A percentile compares a stretch with the other conserved stretches of the same genome.
phyloP scores from a whole-genome alignment of 37 sponge, comb jelly and placozoan species.

The Geodia barretti region DNA sequence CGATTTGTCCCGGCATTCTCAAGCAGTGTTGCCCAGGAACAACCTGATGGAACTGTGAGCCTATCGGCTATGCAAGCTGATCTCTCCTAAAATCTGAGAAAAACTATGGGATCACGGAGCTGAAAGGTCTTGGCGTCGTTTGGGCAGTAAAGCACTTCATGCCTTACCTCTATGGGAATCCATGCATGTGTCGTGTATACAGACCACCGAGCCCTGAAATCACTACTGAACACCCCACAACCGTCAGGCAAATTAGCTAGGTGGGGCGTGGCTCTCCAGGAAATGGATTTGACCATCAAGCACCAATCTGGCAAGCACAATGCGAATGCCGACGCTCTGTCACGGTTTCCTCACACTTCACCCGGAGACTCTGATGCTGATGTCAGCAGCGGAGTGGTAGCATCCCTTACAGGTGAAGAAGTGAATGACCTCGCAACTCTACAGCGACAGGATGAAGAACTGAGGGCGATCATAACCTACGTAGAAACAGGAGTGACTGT shows the following conservation, averaged over 20 bases:
- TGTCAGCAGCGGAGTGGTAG: neutral
- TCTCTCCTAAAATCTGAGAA: slow-evolving; percentile 51
- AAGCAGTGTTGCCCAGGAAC: slow-evolving; percentile 29
- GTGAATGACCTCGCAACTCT: neutral
- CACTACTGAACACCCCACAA: slow-evolving; percentile 59
- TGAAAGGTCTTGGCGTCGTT: slow-evolving; percentile 61
- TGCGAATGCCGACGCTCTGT: slow-evolving; percentile 49
- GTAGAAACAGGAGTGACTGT: slow-evolving; percentile 19
- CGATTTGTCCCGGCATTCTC: slow-evolving; percentile 47
- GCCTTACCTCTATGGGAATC: slow-evolving; percentile 63
- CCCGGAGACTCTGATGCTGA: neutral
- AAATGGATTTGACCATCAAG: slow-evolving; percentile 43
- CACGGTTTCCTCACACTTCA: slow-evolving; percentile 11
- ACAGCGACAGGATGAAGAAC: slow-evolving; percentile 28
- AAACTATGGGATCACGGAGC: slow-evolving; percentile 62
- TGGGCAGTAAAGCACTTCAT: slow-evolving; percentile 72
- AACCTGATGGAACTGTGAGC: slow-evolving; percentile 22
- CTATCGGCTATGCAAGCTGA: slow-evolving; percentile 64
- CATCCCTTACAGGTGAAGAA: neutral
- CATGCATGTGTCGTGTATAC: slow-evolving; percentile 49
- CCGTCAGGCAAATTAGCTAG: slow-evolving; percentile 73
- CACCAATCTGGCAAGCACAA: slow-evolving; percentile 48
- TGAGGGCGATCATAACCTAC: slow-evolving; percentile 7
- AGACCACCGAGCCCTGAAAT: slow-evolving; percentile 64
- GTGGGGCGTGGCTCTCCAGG: slow-evolving; percentile 67